Base-by-base conservation (phyloP, 2,888 invertebrate species). In the Melanargia galathea region DNA sequence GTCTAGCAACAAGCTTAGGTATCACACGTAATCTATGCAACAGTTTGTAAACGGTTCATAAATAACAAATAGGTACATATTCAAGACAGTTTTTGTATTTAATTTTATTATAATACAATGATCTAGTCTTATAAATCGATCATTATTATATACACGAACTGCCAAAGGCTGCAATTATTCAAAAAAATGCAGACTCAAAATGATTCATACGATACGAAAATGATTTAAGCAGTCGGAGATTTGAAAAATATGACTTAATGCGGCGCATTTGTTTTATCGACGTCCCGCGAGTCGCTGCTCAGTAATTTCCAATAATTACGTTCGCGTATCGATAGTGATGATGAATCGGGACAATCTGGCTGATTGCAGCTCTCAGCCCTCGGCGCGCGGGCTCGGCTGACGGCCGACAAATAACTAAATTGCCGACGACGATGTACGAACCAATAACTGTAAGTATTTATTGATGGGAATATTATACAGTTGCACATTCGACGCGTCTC, bases 321-420 rank as follows among this genome's bases (percentile, higher is more conserved):
- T 66, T 67, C 68, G 74, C 65, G 76, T 64, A 62, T 64, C 64
- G 66, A 56, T 56, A 24, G 64, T 57, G 63, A 49, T 63, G 65
- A 68, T 68, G 66, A 52, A 68, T 68, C 60, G 62, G 35, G 40
- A 58, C 60, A 60, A 66, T 66, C 56, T 51, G 43, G 45, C 8
- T 46, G 58, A 65, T 60, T 60, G 65, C 62, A 56, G 52, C 55
- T 52, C 59, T 45, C 60, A 62, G 62, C 64, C 63, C 63, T 10
- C 13, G 2, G 3, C 1, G 35, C 35, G 35, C 13, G 35, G 58
- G 40, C 24, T 26, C 75, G 74, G 70, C 79, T 75, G 83, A 82
- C 84, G 80, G 73, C 72, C 78, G 78, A 82, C 82, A 82, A 82
- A 85, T 85, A 80, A 82, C 82, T 84, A 84, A 86, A 86, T 85